These are phyloP conservation scores for Prionace glauca DNA, from an alignment of 2,797 vertebrate genomes.

Conservation along the genomic window DNA sequence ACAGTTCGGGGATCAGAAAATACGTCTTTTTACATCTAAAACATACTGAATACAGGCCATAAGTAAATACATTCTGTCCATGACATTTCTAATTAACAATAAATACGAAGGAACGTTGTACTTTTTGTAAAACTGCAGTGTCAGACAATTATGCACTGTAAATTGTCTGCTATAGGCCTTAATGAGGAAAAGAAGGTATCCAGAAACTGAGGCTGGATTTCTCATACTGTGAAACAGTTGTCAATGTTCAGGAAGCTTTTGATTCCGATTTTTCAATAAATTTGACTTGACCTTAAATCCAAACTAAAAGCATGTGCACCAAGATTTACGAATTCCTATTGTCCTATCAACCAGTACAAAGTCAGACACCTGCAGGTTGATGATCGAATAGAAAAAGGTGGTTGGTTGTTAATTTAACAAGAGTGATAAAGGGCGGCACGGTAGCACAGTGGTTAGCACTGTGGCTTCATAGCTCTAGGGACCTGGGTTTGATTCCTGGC, in stretches of 20 bases:
- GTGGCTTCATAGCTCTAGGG: too few relatives aligned
- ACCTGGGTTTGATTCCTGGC: too few relatives aligned
- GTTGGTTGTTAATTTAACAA: conserved; percentile 9
- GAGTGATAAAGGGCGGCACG: too few relatives aligned
- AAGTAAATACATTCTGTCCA: too few relatives aligned
- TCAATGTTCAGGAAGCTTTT: not conserved
- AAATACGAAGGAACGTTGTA: too few relatives aligned
- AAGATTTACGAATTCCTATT: not conserved
- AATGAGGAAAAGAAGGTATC: not conserved
- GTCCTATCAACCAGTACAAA: not conserved
- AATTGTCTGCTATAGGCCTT: not conserved
- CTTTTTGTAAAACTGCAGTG: not conserved
- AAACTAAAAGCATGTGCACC: not conserved
- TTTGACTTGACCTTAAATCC: not conserved
- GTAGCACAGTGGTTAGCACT: too few relatives aligned
- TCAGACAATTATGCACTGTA: not conserved
- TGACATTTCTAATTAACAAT: not conserved
- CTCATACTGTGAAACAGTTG: not conserved
- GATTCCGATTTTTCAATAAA: not conserved
- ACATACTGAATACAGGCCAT: too few relatives aligned
- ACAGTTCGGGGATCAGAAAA: not conserved
- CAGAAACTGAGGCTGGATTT: not conserved
- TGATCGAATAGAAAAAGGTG: not conserved
- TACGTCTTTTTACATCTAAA: not conserved
- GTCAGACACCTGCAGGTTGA: not conserved